Base-by-base conservation (phyloP, 2,113 vertebrate genomes). In the Struthio camelus region DNA sequence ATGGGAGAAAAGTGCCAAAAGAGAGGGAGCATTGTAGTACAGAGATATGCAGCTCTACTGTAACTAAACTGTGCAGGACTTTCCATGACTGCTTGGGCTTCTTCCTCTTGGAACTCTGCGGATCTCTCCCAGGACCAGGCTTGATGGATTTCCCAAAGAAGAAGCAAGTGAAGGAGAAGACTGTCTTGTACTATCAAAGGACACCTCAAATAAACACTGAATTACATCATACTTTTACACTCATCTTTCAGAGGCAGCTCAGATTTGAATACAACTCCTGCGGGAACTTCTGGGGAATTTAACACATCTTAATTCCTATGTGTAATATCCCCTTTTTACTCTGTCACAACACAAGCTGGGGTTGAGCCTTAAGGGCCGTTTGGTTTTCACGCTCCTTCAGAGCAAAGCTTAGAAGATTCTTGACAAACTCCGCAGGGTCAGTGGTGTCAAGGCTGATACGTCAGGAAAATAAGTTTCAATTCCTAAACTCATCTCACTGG, bases 391-490 rank as follows among this genome's bases (percentile, higher is more conserved):
- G 2, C 70, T 89, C 27, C n/a, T 83, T 89, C 87, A 90, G 50
- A 80, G 81, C 24, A 90, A 87, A 94, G 61, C 82, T 96, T 80
- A 83, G 86, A 89, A 95, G 70, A 84, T 90, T 90, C 86, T 81
- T 94, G 94, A 97, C 90, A 91, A 84, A 96, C 66, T 94, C 85
- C 1, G 0, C 40, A 64, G 90, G 90, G 93, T 94, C 95, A 80
- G 53, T 67, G n/a, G 54, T 89, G 76, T 86, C 75, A 95, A 86
- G 78, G 32, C 72, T 75, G 80, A 82, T 65, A 90, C 72, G 92
- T 92, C 96, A 97, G 36, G 78, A 86, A 96, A 94, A 96, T 95
- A 93, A 89, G 92, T 96, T 96, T 97, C 78, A 73, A 77, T 89
- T 86, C 94, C 93, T 93, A 89, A 96, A 96, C 91, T 93, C 89